Evolutionary conservation across 2,113 vertebrate species (phyloP), one percentile per base, ranked within the genome.

Genomic region (Terrapene triunguis): DNA sequence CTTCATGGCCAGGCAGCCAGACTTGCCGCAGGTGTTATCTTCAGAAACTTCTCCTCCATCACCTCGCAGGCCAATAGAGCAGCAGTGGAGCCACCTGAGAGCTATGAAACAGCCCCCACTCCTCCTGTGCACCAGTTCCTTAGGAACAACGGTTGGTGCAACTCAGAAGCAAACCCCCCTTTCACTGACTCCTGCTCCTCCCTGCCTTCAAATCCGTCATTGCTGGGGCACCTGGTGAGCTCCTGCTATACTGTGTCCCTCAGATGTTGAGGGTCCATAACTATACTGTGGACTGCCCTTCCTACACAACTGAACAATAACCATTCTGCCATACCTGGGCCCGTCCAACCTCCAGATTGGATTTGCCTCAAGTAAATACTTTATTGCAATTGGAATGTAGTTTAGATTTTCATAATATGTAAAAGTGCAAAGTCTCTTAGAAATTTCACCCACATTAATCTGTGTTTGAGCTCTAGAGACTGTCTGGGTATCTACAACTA

Each of bases 381-480:
- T 89, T 9, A 59, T 50, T 54, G 32, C 21, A 90, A 10, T 17
- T 80, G 84, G 69, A 62, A 84, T 81, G 16, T 95, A 96, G 78
- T 82, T 93, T 95, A 86, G 84, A 87, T 96, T 94, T 95, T 96
- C 44, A 86, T 92, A 94, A 82, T 78, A 93, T 80, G 72, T 91
- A 93, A 93, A 95, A 95, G 85, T 96, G 72, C 87, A 88, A 86
- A 85, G 88, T 97, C 95, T 92, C 86, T 84, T 48, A 57, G 95
- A 95, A 95, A 95, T 96, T 89, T 97, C 90, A 96, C 48, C 42
- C 78, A 89, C 87, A 93, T 92, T 96, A 93, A 92, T 97, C 94
- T 95, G 29, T 88, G 65, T 74, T 88, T 95, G 89, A 97, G 94
- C 84, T 95, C 81, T 91, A 89, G 92, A 94, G 97, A 97, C 96